phyloP scores from a whole-genome alignment of 2,797 vertebrate genomes.

The Tragopan temminckii region DNA sequence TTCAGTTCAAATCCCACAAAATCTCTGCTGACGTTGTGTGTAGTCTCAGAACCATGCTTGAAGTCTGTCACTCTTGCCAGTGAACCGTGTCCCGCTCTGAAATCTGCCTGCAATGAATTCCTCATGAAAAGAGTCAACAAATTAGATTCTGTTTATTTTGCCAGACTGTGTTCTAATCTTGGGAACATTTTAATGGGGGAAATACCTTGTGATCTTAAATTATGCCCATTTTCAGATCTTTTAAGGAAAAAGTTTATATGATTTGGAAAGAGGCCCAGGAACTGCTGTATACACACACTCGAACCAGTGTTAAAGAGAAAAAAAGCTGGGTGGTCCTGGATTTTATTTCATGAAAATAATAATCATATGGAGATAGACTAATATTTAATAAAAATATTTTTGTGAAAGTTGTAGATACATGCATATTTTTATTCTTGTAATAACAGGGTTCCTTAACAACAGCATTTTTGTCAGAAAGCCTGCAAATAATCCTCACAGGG shows the following conservation, averaged over 20 bases:
- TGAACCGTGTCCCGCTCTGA: neutral
- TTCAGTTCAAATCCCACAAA: neutral
- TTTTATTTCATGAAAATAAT: conserved; percentile 3
- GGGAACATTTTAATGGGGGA: conserved; percentile 18
- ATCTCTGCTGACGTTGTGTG: neutral
- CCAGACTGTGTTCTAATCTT: conserved; percentile 1
- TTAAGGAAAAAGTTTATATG: conserved; percentile 22
- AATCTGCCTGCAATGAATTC: neutral
- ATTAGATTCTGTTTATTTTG: conserved; percentile 36
- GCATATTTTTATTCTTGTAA: neutral
- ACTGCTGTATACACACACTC: neutral
- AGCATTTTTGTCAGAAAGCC: neutral
- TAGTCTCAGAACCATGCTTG: neutral
- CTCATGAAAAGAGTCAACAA: neutral
- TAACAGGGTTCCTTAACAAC: neutral
- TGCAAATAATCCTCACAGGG: neutral
- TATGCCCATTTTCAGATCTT: conserved; percentile 34
- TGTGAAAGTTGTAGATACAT: neutral
- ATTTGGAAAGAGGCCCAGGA: conserved; percentile 46
- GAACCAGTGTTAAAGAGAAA: neutral
- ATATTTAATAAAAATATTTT: conserved; percentile 2
- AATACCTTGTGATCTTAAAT: conserved; percentile 49
- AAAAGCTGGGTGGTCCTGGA: conserved; percentile 14
- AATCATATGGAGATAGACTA: neutral
- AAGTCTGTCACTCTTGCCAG: neutral